Evolutionary conservation across 2,888 invertebrate genomes (phyloP), one percentile per base, ranked within the genome.

Genomic region (Mimumesa dahlbomi): DNA sequence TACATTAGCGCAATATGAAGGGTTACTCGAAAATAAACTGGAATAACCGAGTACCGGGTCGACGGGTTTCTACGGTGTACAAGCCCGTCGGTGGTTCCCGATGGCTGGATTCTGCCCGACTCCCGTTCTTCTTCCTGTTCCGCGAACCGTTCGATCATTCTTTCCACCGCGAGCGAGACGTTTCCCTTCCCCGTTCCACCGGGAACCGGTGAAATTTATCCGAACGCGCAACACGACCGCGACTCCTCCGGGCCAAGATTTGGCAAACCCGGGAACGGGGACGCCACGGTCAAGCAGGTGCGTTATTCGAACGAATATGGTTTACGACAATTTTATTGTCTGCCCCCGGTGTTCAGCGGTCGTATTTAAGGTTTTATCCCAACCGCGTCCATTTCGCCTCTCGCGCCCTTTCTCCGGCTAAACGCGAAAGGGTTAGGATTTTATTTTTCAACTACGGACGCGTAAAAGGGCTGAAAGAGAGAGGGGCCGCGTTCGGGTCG

Each of bases 261-360:
- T n/a, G n/a, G n/a, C n/a, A n/a, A n/a, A n/a, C n/a, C n/a, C n/a
- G n/a, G n/a, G n/a, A n/a, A n/a, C n/a, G n/a, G n/a, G n/a, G n/a
- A n/a, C n/a, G n/a, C n/a, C n/a, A 65, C 34, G 65, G 62, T 68
- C 73, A 82, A 83, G 85, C 88, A 88, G 87, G 88, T 88, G 88
- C 81, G 82, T 87, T 83, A 84, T 83, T 83, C 80, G 67, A 76
- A 72, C 75, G 82, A 84, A 82, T n/a, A n/a, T 85, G 82, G 82
- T 88, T 89, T 88, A 88, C 86, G 88, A 87, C 80, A 76, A 83
- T 88, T 88, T 89, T 89, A 88, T 88, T 86, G 84, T 82, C 82
- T 86, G 86, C 84, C 88, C 85, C 88, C 82, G 88, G 87, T 88
- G 87, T 88, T 87, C 86, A 82, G 85, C 83, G 85, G 81, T 85